Base-by-base conservation (phyloP, 2,797 vertebrate genomes). In the Enteromius paludinosus region DNA sequence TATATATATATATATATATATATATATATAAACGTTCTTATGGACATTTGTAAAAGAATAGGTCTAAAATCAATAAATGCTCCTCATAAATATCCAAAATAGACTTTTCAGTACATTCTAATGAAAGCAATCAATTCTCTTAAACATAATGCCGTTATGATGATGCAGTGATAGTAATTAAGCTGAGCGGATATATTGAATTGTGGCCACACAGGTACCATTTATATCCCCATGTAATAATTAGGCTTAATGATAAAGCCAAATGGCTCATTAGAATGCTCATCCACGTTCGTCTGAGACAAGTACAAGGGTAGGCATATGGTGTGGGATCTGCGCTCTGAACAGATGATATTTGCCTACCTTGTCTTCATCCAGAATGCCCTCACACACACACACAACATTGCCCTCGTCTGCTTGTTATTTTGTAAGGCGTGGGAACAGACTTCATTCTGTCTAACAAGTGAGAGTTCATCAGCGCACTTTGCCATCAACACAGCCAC, bases 201-300 rank as follows among this genome's bases (percentile, higher is more conserved):
- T 90, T 90, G 89, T 92, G 91, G 85, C 90, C 87, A 92, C 89
- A 89, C 89, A 87, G 89, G 89, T 90, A 88, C 85, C 87, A 87
- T 93, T 90, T 88, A 89, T 91, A 87, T 92, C 86, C 90, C 88
- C 82, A 14, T 90, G 86, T 90, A 93, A 94, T 93, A 93, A 95
- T 94, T 90, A 90, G 81, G 78, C 93, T 83, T 93, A 94, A 94
- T 95, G 86, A 88, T 89, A 92, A 88, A 90, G 90, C 92, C 91
- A 91, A 93, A 90, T 91, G 88, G 87, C 93, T 91, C 91, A 94
- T 94, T 94, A 94, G 90, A 92, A 89, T 81, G 83, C 88, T 90
- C 87, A 92, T 85, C 89, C 90, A 88, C 88, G 87, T 86, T 82
- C 76, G 72, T 87, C 84, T 84, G 84, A 74, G 73, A 84, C 87